Evolutionary conservation across 37 sponge, comb jelly and placozoan genomes (phyloP).

Genomic region (Theonella swinhoei): DNA sequence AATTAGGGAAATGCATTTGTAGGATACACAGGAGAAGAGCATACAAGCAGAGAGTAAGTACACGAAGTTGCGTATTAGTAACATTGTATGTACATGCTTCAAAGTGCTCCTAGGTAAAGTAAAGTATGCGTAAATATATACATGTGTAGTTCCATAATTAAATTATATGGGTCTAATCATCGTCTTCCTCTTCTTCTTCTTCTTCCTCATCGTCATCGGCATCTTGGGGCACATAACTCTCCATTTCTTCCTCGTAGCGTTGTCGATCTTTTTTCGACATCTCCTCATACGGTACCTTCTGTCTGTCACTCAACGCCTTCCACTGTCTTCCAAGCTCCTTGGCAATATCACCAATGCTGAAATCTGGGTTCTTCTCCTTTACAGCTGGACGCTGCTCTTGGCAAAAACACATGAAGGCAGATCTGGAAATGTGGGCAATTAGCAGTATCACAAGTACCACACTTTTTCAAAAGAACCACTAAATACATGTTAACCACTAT

Average conservation of each 20-base stretch:
- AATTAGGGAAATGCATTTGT: not conserved
- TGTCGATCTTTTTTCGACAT: constrained; percentile 65
- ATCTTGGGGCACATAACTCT: constrained; percentile 4
- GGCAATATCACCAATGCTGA: constrained; percentile 72
- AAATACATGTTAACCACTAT: too few relatives aligned
- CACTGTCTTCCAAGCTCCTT: constrained; percentile 84
- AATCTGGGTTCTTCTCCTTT: constrained; percentile 54
- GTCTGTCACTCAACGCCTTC: constrained; percentile 54
- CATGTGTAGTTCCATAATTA: not conserved
- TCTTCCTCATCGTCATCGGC: constrained; percentile 42
- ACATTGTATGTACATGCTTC: too few relatives aligned
- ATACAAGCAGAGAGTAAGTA: not conserved
- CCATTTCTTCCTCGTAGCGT: constrained; percentile 78
- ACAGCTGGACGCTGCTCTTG: constrained; percentile 56
- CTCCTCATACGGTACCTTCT: constrained; percentile 71
- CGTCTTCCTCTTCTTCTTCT: constrained; percentile 55
- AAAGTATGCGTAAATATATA: not conserved
- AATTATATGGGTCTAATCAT: constrained; percentile 7
- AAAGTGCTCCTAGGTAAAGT: too few relatives aligned
- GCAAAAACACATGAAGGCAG: constrained; percentile 85
- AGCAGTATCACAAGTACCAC: not conserved
- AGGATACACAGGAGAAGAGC: not conserved
- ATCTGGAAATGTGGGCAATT: constrained; percentile 31
- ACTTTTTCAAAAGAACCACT: not conserved
- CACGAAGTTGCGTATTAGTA: too few relatives aligned